phyloP scores from a whole-genome alignment of 2,797 vertebrate genomes.

The Notoglanidium macrostoma region DNA sequence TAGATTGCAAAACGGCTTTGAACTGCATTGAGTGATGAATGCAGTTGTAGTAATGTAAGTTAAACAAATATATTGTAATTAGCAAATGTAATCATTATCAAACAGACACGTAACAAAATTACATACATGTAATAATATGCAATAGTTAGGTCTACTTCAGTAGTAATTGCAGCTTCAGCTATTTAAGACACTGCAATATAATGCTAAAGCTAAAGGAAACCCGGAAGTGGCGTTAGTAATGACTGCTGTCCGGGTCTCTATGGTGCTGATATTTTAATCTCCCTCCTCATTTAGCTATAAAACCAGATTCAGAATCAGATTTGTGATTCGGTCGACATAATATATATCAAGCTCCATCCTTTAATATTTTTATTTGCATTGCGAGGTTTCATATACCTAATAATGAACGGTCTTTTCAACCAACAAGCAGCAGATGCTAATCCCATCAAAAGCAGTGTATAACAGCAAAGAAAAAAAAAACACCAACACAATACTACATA shows the following conservation, averaged over 20 bases:
- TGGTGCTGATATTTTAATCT: constrained; percentile 27
- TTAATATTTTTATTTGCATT: neutral
- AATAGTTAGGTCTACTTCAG: too few relatives aligned
- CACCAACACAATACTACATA: neutral
- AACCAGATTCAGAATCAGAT: neutral
- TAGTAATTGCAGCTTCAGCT: neutral
- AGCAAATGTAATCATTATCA: neutral
- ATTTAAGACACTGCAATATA: neutral
- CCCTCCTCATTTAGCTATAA: neutral
- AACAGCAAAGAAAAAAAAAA: neutral
- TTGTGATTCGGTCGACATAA: neutral
- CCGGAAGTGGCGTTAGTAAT: neutral
- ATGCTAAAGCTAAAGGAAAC: neutral
- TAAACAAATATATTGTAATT: neutral
- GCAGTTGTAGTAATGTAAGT: neutral
- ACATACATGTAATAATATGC: neutral
- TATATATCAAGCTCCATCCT: too few relatives aligned
- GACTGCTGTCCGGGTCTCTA: constrained; percentile 1
- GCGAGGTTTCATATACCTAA: neutral
- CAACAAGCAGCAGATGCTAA: constrained; percentile 38
- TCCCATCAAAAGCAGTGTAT: neutral
- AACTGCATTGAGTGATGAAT: neutral
- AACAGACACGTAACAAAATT: neutral
- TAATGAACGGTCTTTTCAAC: neutral
- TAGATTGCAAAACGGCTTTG: neutral